Evolutionary conservation across 2,888 invertebrate species (phyloP).

Genomic region (Oxycera nigricornis): DNA sequence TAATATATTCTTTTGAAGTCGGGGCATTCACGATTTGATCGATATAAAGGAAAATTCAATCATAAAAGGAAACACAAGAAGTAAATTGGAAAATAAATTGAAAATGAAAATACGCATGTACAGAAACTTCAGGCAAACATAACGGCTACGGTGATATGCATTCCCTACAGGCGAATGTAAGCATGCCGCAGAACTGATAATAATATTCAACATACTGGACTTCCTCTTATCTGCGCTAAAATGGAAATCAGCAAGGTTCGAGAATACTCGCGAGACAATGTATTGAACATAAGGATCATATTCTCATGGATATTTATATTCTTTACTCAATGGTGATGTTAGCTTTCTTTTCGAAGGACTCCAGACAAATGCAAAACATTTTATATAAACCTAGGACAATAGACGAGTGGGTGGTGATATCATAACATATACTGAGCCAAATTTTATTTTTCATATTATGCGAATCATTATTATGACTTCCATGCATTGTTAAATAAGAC

Average conservation of each 20-base stretch:
- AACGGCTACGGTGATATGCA: conserved; percentile 7
- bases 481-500: conserved; percentile 32
- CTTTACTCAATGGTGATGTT: no score
- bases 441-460: conserved; percentile 27
- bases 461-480: conserved; percentile 18
- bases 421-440: conserved; percentile 4
- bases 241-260: no score
- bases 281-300: neutral
- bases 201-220: conserved; percentile 33
- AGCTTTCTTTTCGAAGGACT: no score
- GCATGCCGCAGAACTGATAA: conserved; percentile 20
- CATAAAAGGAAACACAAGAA: conserved; percentile 43
- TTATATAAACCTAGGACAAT: conserved; percentile 32
- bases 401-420: neutral
- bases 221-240: conserved; percentile 1
- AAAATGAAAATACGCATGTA: conserved; percentile 41
- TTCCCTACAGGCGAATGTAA: conserved; percentile 23
- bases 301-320: no score
- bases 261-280: neutral
- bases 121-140: neutral
- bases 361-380: no score
- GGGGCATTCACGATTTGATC: conserved; percentile 37
- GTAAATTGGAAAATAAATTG: conserved; percentile 41
- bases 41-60: conserved; percentile 42
- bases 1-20: conserved; percentile 42